Conservation (phyloP, 2,888 invertebrate species). For the Pyrochroa serraticornis region DNA sequence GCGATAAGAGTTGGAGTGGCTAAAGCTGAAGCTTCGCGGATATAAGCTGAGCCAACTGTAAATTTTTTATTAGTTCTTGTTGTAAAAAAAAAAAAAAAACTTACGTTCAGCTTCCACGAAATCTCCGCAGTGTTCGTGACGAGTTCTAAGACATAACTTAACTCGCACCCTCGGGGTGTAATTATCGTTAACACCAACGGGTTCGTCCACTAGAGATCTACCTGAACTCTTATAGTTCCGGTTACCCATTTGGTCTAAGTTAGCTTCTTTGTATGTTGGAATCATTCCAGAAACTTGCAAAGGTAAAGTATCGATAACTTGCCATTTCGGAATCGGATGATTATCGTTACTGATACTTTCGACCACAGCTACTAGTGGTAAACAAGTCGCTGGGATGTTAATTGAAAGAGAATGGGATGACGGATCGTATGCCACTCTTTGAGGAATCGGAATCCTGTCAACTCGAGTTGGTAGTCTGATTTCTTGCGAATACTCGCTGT, state of each 20-base stretch:
- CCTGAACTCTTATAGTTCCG: slow-evolving; percentile 57
- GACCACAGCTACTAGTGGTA: slow-evolving; percentile 77
- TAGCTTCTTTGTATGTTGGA: slow-evolving; percentile 73
- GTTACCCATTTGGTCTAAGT: slow-evolving; percentile 67
- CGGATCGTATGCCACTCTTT: slow-evolving; percentile 83
- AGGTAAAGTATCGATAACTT: slow-evolving; percentile 74
- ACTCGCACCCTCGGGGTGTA: slow-evolving; percentile 75
- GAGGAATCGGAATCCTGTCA: slow-evolving; percentile 79
- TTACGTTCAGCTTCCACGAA: slow-evolving; percentile 84
- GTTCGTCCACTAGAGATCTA: slow-evolving; percentile 63
- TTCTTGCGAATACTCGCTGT: slow-evolving; percentile 86
- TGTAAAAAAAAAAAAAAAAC: slow-evolving; percentile 50
- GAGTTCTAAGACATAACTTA: slow-evolving; percentile 80
- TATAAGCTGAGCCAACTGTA: slow-evolving; percentile 80
- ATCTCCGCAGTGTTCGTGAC: slow-evolving; percentile 83
- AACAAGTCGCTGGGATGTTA: slow-evolving; percentile 78
- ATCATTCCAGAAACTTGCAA: slow-evolving; percentile 74
- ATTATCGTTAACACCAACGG: slow-evolving; percentile 66
- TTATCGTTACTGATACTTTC: slow-evolving; percentile 71
- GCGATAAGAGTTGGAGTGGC: slow-evolving; percentile 80
- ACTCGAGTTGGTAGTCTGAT: slow-evolving; percentile 82
- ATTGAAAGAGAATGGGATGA: slow-evolving; percentile 77
- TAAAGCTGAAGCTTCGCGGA: slow-evolving; percentile 77
- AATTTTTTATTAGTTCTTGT: slow-evolving; percentile 6
- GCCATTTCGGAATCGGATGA: slow-evolving; percentile 66